Evolutionary conservation across 2,113 vertebrate species (phyloP), one percentile per base, ranked within the genome.

Genomic region (Lutjanus erythropterus): DNA sequence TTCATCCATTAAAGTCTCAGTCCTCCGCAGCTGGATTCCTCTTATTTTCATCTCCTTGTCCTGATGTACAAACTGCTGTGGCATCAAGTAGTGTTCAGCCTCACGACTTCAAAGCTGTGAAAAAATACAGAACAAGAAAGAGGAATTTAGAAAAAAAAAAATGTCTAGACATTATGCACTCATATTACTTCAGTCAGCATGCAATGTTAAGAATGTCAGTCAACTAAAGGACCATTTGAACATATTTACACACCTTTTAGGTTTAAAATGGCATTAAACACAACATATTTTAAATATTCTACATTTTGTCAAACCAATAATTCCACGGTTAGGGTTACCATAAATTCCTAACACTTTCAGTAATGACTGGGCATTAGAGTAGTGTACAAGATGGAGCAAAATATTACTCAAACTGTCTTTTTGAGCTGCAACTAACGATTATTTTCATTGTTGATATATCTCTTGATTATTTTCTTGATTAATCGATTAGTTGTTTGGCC

Each of bases 101-200:
- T 1, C 18, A 68, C 23, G 83, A 76, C 46, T 71, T 92, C 83
- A 94, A 56, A 93, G 77, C 93, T 94, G 25, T 10, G 29, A 71
- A 78, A 21, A 75, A 66, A 88, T 7, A 79, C 39, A 27, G 35
- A 49, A 81, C 14, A 77, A 42, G 67, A 8, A 78, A 47, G 10
- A 74, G 39, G 5, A 4, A 44, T 12, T 67, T 42, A 67, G 9
- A 79, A 44, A 71, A 68, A 50, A n/a, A 3, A 7, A 31, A 0
- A n/a, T 10, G 35, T 62, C 6, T 35, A 29, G 2, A 39, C 0
- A 58, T 25, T 15, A 65, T 25, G 12, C 23, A 72, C 15, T 18
- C 46, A 4, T 0, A 73, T 37, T 11, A 68, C 3, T 71, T 39
- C 0, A 64, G 16, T 44, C 31, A 29, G 19, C 64, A 75, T 83